Evolutionary conservation across 2,113 vertebrate species (phyloP), one percentile per base, ranked within the genome.

Genomic region (Hyla sarda): DNA sequence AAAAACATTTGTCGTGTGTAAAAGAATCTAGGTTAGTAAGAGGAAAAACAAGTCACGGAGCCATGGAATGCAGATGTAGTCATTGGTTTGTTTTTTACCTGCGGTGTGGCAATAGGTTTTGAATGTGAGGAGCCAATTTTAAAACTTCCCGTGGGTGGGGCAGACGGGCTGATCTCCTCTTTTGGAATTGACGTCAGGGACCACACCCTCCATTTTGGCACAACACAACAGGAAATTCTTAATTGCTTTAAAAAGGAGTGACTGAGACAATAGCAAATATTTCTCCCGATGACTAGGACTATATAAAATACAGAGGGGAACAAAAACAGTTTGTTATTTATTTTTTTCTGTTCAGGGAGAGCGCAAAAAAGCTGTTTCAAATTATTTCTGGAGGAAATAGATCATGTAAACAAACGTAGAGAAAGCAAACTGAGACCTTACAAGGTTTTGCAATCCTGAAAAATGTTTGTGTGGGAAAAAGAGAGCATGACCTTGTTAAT

Each of bases 221-320:
- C 88, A 82, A 88, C 89, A 88, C 89, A 90, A 88, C 89, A 91
- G 90, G 93, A 91, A 89, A 82, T 86, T 90, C 91, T 90, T 93
- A 92, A 94, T 93, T 91, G 88, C 79, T 87, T 62, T 82, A 3
- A 23, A 0, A 83, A 87, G 90, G 91, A 91, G 87, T 86, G 82
- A 85, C 87, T 85, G 88, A 87, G 89, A 87, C 89, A 90, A 82
- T 76, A 84, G 88, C 86, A 87, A 21, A 87, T 90, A 83, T 89
- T 79, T 87, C 89, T 88, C 58, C 50, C 79, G 82, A 89, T 86
- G 50, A 84, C 83, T 83, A 88, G 89, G 82, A 85, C 32, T 37
- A 17, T 48, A 69, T 62, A 23, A 62, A 45, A 34, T 81, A 32
- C 54, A 48, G 4, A 45, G 9, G 69, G 87, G 23, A 74, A 37